Conservation (phyloP, 1,140 invertebrate genomes). For the Formica selysi region DNA sequence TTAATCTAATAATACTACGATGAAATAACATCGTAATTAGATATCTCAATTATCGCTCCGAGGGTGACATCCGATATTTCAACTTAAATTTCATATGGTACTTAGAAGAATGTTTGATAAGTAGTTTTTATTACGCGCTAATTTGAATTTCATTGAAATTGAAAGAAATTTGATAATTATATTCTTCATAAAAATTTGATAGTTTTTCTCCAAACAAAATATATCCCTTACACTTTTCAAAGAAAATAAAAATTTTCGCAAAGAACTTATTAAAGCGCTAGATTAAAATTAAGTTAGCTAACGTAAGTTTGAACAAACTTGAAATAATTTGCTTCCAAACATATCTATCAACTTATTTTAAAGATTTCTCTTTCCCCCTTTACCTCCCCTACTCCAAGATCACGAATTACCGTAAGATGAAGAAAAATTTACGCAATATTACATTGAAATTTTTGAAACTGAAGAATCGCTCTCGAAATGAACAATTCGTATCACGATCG, state of each 20-base stretch:
- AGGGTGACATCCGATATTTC: neutral
- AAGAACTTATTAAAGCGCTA: no score
- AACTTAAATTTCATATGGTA: slow-evolving; percentile 6
- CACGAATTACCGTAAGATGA: neutral
- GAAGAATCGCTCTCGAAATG: neutral
- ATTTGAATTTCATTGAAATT: neutral
- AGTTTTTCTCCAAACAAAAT: neutral
- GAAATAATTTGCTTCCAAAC: neutral
- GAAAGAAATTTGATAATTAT: neutral
- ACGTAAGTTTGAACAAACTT: neutral
- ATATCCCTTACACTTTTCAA: neutral
- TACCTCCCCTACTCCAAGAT: neutral
- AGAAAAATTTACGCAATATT: neutral
- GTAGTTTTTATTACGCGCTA: neutral
- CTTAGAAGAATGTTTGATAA: neutral
- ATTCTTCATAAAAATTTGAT: no score
- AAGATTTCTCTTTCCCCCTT: neutral
- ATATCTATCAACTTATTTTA: neutral
- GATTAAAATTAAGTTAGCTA: neutral
- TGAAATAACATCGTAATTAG: neutral
- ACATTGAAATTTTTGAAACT: neutral
- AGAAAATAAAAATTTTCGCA: neutral
- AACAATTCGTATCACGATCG: neutral
- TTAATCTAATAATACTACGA: neutral
- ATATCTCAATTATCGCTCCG: neutral